phyloP scores from a whole-genome alignment of 2,888 invertebrate genomes.

The Himalopsyche japonica region DNA sequence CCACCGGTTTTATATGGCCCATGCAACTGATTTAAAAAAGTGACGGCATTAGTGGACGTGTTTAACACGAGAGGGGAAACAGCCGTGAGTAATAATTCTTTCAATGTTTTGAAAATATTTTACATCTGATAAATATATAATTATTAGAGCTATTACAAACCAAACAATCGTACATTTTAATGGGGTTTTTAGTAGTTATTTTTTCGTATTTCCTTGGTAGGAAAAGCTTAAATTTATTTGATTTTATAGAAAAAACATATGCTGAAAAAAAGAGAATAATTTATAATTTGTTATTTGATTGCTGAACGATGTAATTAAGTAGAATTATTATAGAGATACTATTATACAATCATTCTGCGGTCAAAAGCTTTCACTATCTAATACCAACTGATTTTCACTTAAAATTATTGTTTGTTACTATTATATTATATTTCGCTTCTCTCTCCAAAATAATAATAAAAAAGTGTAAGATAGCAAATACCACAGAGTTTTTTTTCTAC shows the following conservation, averaged over 20 bases:
- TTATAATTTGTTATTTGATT: too few relatives aligned
- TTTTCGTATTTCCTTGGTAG: not conserved
- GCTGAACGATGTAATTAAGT: too few relatives aligned
- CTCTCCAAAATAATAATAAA: not conserved
- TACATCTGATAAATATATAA: not conserved
- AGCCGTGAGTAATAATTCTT: not conserved
- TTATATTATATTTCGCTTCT: too few relatives aligned
- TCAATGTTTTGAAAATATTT: not conserved
- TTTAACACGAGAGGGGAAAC: not conserved
- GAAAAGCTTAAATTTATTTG: not conserved
- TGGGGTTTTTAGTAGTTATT: not conserved
- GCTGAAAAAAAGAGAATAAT: too few relatives aligned
- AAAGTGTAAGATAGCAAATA: too few relatives aligned
- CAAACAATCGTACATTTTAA: not conserved
- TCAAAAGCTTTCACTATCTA: too few relatives aligned
- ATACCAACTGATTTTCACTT: too few relatives aligned
- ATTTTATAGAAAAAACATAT: too few relatives aligned
- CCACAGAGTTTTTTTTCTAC: too few relatives aligned
- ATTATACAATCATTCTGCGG: too few relatives aligned
- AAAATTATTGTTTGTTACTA: too few relatives aligned
- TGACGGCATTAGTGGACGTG: not conserved
- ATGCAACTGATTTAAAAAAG: not conserved
- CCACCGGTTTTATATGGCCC: not conserved
- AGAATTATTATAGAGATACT: too few relatives aligned
- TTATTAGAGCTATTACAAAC: not conserved